phyloP scores from a whole-genome alignment of 2,888 invertebrate genomes.

The Hypomecis atomaria region DNA sequence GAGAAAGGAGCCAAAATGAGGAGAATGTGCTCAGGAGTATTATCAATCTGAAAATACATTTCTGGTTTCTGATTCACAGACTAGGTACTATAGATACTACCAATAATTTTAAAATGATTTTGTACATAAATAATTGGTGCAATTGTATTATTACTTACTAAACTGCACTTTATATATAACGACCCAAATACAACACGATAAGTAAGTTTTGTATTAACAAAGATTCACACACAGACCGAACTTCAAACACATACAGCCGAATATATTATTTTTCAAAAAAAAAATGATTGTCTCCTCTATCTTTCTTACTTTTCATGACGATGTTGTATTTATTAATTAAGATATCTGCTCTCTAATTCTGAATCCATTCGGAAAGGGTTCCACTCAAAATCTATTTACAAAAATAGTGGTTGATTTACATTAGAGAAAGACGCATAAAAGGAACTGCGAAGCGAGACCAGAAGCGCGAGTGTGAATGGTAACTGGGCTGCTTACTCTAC shows the following conservation, averaged over 20 bases:
- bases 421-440: no score
- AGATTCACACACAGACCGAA: not conserved
- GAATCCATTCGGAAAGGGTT: no score
- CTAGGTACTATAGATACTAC: no score
- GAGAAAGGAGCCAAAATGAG: no score
- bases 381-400: no score
- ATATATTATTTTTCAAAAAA: not conserved
- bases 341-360: not conserved
- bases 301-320: not conserved
- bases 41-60: no score
- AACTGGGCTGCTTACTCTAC: no score
- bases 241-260: not conserved
- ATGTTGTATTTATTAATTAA: not conserved
- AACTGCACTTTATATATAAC: slow-evolving; percentile 4
- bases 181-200: slow-evolving; percentile 1
- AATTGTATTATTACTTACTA: slow-evolving; percentile 16
- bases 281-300: not conserved
- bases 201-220: not conserved
- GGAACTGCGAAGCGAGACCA: no score
- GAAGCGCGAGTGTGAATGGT: no score
- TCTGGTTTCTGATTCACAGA: no score
- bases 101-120: slow-evolving; percentile 26
- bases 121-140: slow-evolving; percentile 26
- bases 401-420: no score
- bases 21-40: no score